These are phyloP conservation scores for Clarias gariepinus DNA, from an alignment of 2,113 vertebrate genomes.

Conservation along the genomic window DNA sequence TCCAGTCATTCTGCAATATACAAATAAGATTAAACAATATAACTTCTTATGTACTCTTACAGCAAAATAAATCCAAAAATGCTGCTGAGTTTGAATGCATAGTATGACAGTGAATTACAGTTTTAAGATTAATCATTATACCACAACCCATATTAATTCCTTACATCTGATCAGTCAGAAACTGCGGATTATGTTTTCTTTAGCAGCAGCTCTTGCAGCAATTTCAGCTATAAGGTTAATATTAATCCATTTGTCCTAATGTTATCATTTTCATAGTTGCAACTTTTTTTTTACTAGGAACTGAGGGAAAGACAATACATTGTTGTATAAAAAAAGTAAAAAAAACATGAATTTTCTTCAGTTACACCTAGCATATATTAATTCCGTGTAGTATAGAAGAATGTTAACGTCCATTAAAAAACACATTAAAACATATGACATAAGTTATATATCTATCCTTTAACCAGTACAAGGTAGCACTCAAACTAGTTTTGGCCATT, in stretches of 20 bases:
- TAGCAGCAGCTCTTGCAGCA: not conserved
- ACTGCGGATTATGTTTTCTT: not conserved
- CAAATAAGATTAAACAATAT: not conserved
- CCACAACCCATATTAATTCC: not conserved
- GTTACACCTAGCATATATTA: no score
- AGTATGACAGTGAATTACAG: not conserved
- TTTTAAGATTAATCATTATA: not conserved
- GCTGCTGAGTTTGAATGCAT: not conserved
- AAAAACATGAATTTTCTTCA: not conserved
- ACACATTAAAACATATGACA: no score
- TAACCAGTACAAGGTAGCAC: no score
- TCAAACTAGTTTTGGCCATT: no score
- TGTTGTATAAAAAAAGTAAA: not conserved
- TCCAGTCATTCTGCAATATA: constrained; percentile 60
- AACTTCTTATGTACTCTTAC: not conserved
- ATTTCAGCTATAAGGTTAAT: not conserved
- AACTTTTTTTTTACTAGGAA: not conserved
- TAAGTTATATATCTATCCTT: no score
- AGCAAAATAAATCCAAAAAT: not conserved
- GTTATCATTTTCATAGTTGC: not conserved
- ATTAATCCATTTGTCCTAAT: not conserved
- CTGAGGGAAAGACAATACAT: not conserved
- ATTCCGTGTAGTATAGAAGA: no score
- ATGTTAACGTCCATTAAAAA: no score
- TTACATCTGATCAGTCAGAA: not conserved